These are phyloP conservation scores for Anolis carolinensis DNA, from an alignment of 2,113 vertebrate genomes.

Conservation along the genomic window DNA sequence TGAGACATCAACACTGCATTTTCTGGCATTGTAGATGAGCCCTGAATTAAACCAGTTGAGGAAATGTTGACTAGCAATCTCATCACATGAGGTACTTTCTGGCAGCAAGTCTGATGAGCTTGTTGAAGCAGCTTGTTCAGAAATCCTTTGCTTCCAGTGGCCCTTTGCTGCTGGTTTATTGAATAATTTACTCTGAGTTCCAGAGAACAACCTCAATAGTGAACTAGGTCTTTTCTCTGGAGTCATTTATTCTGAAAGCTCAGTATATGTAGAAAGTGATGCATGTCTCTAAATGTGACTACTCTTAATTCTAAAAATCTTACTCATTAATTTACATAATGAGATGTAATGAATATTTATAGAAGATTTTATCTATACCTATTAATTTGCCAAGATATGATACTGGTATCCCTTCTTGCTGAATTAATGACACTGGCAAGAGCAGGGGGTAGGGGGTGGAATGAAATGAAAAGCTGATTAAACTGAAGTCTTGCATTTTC, in stretches of 20 bases:
- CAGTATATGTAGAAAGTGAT: slow-evolving; percentile 53
- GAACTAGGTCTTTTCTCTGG: slow-evolving; percentile 32
- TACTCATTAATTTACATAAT: slow-evolving; percentile 73
- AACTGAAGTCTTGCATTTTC: slow-evolving; percentile 34
- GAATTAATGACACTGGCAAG: slow-evolving; percentile 38
- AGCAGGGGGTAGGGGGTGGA: background rate
- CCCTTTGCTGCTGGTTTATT: slow-evolving; percentile 26
- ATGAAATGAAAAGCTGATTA: slow-evolving; percentile 45
- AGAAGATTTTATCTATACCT: slow-evolving; percentile 70
- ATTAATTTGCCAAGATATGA: slow-evolving; percentile 68
- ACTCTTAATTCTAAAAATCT: slow-evolving; percentile 69
- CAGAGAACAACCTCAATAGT: slow-evolving; percentile 21
- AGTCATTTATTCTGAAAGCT: slow-evolving; percentile 58
- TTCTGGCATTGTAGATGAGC: too few relatives aligned
- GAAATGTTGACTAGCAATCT: background rate
- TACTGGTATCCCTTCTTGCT: slow-evolving; percentile 49
- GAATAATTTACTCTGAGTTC: background rate
- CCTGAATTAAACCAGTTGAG: background rate
- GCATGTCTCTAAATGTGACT: slow-evolving; percentile 48
- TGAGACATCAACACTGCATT: too few relatives aligned
- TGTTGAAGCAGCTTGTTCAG: slow-evolving; percentile 12
- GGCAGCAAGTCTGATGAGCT: too few relatives aligned
- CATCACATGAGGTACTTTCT: too few relatives aligned
- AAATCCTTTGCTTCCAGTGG: background rate
- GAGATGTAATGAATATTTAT: slow-evolving; percentile 78